Base-by-base conservation (phyloP, 2,113 vertebrate species). In the Terrapene triunguis region DNA sequence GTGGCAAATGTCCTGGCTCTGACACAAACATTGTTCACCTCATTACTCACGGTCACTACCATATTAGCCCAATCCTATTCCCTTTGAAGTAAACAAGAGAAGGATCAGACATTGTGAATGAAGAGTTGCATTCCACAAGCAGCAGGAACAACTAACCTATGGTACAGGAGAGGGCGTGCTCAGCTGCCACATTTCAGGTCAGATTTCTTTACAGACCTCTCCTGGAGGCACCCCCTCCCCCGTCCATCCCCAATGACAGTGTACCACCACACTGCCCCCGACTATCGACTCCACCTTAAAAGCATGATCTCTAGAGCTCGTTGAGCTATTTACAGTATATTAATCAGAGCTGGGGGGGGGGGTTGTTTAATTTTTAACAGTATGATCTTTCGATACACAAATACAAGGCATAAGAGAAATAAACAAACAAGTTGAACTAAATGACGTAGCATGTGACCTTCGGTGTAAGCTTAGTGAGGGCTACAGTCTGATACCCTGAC, bases 41-140 rank as follows among this genome's bases (percentile, higher is more conserved):
- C 0, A 0, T 7, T 10, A 1, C 65, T 13, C 44, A 25, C 19
- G 38, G 22, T 81, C 90, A 82, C 42, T 24, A 50, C 8, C 42
- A 8, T 10, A 72, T n/a, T 57, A 83, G 54, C 87, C 92, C 25
- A 62, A 14, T 6, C 29, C 38, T 0, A 1, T 8, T 44, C 10
- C 19, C 53, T 29, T 80, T 38, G 38, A 79, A 76, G 50, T 29
- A 78, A 74, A 42, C 38, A 29, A 27, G 10, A 19, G 47, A 62
- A 62, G 59, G 29, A 35, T 62, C 29, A 62, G 59, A 62, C 59
- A 62, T 32, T 16, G 29, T 35, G 29, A 62, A 1, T 25, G 50
- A 55, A 92, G 29, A 48, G 16, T 19, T 84, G 4, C 1, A 1
- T 42, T 74, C 12, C 65, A 8, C 2, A 38, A 35, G 57, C 51